phyloP scores from a whole-genome alignment of 2,888 invertebrate species.

The Hesperia comma region DNA sequence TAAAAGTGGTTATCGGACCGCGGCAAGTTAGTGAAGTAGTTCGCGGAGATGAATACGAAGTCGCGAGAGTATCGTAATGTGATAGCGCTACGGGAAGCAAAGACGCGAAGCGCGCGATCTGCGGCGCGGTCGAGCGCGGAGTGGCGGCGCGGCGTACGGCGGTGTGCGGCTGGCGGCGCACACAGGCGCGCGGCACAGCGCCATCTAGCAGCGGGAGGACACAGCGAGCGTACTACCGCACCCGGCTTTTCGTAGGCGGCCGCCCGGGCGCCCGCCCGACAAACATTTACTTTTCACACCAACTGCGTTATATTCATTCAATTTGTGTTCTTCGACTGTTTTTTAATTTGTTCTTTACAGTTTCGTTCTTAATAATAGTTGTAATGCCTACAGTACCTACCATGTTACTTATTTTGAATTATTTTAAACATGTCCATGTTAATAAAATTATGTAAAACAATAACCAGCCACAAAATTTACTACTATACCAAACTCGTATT shows the following conservation, averaged over 20 bases:
- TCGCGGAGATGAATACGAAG: slow-evolving; percentile 55
- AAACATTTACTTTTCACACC: slow-evolving; percentile 40
- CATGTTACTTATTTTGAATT: too few relatives aligned
- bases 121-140: slow-evolving; percentile 82
- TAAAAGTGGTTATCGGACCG: slow-evolving; percentile 2
- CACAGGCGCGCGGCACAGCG: slow-evolving; percentile 68
- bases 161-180: slow-evolving; percentile 66
- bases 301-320: slow-evolving; percentile 1
- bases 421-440: too few relatives aligned
- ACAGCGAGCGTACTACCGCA: slow-evolving; percentile 48
- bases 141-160: slow-evolving; percentile 70
- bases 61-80: slow-evolving; percentile 71
- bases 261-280: slow-evolving; percentile 55
- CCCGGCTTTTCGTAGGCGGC: slow-evolving; percentile 63
- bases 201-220: slow-evolving; percentile 77
- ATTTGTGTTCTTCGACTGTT: not conserved
- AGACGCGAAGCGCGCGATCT: slow-evolving; percentile 74
- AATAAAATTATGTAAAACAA: too few relatives aligned
- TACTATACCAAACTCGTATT: not conserved
- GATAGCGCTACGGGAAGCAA: slow-evolving; percentile 55
- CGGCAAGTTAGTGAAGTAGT: slow-evolving; percentile 42
- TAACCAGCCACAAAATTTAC: not conserved
- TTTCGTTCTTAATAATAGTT: not conserved
- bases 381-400: not conserved
- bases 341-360: not conserved